Evolutionary conservation across 2,888 invertebrate genomes (phyloP).

Genomic region (Carcina quercana): DNA sequence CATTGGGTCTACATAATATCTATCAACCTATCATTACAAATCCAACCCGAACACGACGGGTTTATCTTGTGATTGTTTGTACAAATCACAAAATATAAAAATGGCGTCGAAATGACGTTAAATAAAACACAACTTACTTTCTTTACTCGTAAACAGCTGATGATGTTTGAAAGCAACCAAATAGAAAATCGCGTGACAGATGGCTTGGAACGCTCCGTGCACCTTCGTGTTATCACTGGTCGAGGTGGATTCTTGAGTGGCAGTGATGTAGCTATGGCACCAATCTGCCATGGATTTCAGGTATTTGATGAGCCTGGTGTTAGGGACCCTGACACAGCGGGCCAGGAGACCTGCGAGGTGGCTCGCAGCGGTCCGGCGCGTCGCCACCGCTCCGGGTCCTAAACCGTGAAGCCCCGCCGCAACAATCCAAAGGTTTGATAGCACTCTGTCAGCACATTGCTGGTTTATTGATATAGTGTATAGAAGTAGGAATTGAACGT

Average conservation of each 20-base stretch:
- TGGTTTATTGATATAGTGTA: constrained; percentile 66
- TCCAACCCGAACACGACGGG: too few species aligned
- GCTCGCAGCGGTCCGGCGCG: constrained; percentile 52
- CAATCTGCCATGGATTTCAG: constrained; percentile 84
- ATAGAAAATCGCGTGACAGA: constrained; percentile 95
- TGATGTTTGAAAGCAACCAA: constrained; percentile 92
- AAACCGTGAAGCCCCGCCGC: constrained; percentile 51
- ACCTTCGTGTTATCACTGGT: constrained; percentile 65
- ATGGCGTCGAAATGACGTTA: too few species aligned
- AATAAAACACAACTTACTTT: constrained; percentile 82
- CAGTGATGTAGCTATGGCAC: constrained; percentile 88
- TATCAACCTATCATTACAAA: too few species aligned
- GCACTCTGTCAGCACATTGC: constrained; percentile 52
- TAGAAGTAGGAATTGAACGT: constrained; percentile 62
- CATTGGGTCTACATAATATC: too few species aligned
- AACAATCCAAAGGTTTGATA: constrained; percentile 52
- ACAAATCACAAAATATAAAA: too few species aligned
- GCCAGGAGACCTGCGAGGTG: constrained; percentile 62
- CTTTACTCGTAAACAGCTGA: constrained; percentile 83
- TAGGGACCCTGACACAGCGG: constrained; percentile 53
- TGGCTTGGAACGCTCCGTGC: constrained; percentile 92
- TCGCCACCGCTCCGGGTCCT: constrained; percentile 50
- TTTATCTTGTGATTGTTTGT: too few species aligned
- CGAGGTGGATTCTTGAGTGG: constrained; percentile 70
- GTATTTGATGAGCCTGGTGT: constrained; percentile 48